Evolutionary conservation across 2,888 invertebrate species (phyloP), one percentile per base, ranked within the genome.

Genomic region (Apamea crenata): DNA sequence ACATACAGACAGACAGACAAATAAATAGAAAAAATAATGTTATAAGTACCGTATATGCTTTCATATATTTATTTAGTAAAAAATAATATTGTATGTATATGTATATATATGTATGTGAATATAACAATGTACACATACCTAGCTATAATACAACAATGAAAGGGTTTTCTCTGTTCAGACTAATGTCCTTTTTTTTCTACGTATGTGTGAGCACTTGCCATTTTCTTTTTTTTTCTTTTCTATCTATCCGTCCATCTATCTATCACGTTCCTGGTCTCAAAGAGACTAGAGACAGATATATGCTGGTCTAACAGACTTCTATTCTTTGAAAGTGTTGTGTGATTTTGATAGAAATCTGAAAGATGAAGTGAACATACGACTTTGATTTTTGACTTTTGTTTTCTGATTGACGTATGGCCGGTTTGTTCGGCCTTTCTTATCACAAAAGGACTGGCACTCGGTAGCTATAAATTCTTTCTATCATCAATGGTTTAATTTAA

Each of bases 401-500:
- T 67, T 53, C 18, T 6, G 18, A 44, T 29, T 59, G 29, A 32
- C 14, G 16, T 61, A 53, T 82, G 16, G 25, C 16, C 0, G 29
- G 25, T 44, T 25, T 80, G 4, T 0, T 25, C 0, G 14, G 21
- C 16, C 32, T 32, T 82, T 82, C 1, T 44, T 67, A 25, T 68
- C 7, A 47, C 29, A 65, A 76, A 83, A 75, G 14, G 3, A 59
- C n/a, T n/a, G n/a, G n/a, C 10, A 21, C 6, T 40, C 0, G 4
- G 6, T 1, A 47, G 29, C 47, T 32, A 78, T 6, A 77, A 29
- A 73, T 67, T 83, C 67, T 71, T 67, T 18, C n/a, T 44, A 40
- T 72, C 36, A 69, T 83, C 25, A 83, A 25, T 72, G 53, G 36
- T 65, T 77, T 71, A 50, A 77, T 81, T 80, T 74, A 70, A 81